Evolutionary conservation across 2,888 invertebrate genomes (phyloP), one percentile per base, ranked within the genome.

Genomic region (Nycteola revayana): DNA sequence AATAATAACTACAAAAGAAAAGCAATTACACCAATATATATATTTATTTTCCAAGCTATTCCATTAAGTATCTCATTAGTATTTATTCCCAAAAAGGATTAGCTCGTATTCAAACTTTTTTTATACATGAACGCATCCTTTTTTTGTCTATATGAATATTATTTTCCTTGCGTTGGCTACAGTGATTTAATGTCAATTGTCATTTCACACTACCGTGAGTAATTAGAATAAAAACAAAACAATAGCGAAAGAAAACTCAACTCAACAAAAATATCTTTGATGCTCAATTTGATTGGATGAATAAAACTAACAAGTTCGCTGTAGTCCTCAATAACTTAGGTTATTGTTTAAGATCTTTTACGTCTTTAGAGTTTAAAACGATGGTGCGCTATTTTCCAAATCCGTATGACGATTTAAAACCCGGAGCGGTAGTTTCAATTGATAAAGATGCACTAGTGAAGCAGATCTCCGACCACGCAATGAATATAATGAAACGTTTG

Each of bases 331-430:
- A 43, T 59, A 9, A 34, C 44, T 33, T 35, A n/a, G n/a, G n/a
- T n/a, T n/a, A 25, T 22, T 10, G 53, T 44, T 55, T 66, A 8
- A 18, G 70, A 8, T 66, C 64, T 20, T 29, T 48, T 29, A 40
- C 39, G 29, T 46, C 53, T 10, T 55, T 64, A 36, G 49, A 47
- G 29, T 39, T 49, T 9, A 78, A 67, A 57, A 14, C 14, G 5
- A 88, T 88, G 86, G 86, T 86, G 32, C 71, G 88, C 33, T 82
- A 74, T 55, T 88, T 88, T 50, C 63, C 68, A 9, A 88, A 88
- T 44, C 74, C 78, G 0, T 83, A 60, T 26, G 76, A 78, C 20
- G 85, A 85, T 39, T 70, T 56, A 39, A 62, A 65, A 36, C 41
- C 64, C 6, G 74, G 62, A 23, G 28, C 51, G 0, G 32, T 37